Conservation (phyloP, 2,113 vertebrate species). For the Coregonus clupeaformis region DNA sequence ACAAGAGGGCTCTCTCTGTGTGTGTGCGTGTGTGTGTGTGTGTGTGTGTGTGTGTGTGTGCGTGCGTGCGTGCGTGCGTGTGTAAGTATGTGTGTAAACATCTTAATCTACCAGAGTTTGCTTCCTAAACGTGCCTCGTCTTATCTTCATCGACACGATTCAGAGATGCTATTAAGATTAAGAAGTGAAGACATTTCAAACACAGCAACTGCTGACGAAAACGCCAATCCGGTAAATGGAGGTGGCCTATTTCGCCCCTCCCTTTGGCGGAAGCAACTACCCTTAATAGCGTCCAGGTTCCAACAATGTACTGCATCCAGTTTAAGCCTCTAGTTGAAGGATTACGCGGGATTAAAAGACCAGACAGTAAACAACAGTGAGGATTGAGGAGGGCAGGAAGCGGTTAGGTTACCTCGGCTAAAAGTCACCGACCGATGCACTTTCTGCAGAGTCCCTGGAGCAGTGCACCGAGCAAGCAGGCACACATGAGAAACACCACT, state of each 20-base stretch:
- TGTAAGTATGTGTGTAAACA: not conserved
- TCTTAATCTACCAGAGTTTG: too few relatives aligned
- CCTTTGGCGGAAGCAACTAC: not conserved
- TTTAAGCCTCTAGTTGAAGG: conserved; percentile 39
- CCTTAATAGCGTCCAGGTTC: conserved; percentile 10
- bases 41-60: not conserved
- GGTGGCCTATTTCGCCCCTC: too few relatives aligned
- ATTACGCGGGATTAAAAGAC: conserved; percentile 52
- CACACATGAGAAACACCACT: not conserved
- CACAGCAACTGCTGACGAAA: too few relatives aligned
- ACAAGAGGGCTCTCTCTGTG: not conserved
- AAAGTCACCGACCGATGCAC: conserved; percentile 28
- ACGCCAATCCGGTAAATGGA: too few relatives aligned
- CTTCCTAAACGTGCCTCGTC: too few relatives aligned
- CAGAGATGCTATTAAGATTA: too few relatives aligned
- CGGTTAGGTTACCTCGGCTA: conserved; percentile 12
- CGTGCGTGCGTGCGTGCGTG: not conserved
- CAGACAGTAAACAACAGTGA: conserved; percentile 45
- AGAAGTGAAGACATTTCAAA: too few relatives aligned
- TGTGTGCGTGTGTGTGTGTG: not conserved
- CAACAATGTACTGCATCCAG: conserved; percentile 25
- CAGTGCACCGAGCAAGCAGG: not conserved
- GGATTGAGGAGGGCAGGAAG: conserved; percentile 22
- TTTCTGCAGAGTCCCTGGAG: conserved; percentile 10
- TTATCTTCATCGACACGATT: too few relatives aligned